phyloP scores from a whole-genome alignment of 2,888 invertebrate species.

The Trachelus iudaicus region DNA sequence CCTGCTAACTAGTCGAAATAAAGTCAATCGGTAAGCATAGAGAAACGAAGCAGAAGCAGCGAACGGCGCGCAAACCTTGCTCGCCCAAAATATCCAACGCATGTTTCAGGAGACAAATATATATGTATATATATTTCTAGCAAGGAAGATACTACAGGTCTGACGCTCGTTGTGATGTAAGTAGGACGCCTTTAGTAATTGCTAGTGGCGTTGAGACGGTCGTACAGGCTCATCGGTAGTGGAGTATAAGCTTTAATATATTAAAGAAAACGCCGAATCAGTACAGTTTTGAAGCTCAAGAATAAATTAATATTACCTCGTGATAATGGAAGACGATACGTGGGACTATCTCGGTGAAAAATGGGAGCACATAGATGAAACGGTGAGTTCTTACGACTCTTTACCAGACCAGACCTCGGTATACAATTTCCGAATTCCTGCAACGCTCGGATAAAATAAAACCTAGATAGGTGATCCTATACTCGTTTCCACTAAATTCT shows the following conservation, averaged over 20 bases:
- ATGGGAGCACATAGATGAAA: slow-evolving; percentile 56
- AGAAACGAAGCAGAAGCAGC: neutral
- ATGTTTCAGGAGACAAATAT: slow-evolving; percentile 12
- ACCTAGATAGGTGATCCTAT: neutral
- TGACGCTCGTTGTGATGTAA: slow-evolving; percentile 36
- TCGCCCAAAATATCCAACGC: slow-evolving; percentile 33
- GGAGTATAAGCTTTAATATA: slow-evolving; percentile 5
- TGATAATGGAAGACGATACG: slow-evolving; percentile 47
- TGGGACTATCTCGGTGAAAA: slow-evolving; percentile 58
- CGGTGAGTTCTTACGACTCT: slow-evolving; percentile 45
- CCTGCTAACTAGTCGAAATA: neutral
- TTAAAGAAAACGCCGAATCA: neutral
- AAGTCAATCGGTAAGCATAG: neutral
- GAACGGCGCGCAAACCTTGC: slow-evolving; percentile 11
- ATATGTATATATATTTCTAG: slow-evolving; percentile 29
- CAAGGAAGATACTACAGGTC: slow-evolving; percentile 19
- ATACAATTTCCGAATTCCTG: neutral
- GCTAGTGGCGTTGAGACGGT: slow-evolving; percentile 30
- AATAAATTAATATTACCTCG: neutral
- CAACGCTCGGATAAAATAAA: neutral
- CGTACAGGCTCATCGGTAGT: slow-evolving; percentile 18
- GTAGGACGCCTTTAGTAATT: slow-evolving; percentile 31
- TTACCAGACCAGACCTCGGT: neutral
- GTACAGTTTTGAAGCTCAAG: neutral
- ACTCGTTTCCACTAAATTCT: neutral